A percentile compares a stretch with the other conserved stretches of the same genome.
Evolutionary conservation across 1,140 invertebrate genomes (phyloP).

Genomic region (Ceratina calcarata): DNA sequence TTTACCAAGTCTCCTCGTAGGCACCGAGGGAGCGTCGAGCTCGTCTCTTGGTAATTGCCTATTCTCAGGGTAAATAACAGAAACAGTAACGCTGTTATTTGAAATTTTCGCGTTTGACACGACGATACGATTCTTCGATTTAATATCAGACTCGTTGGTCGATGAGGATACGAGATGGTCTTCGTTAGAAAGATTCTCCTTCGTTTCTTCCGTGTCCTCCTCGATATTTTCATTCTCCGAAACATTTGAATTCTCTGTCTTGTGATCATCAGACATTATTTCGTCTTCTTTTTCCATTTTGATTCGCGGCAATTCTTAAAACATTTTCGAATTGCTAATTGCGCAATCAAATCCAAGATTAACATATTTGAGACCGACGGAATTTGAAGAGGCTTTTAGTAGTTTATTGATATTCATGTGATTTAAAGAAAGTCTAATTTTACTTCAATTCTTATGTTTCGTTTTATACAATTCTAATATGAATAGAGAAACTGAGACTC

Average conservation of each 20-base stretch:
- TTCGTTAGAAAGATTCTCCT: constrained; percentile 9
- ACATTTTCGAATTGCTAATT: background rate
- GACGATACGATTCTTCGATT: constrained; percentile 50
- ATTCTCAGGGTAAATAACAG: constrained; percentile 57
- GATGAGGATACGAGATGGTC: background rate
- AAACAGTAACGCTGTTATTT: constrained; percentile 61
- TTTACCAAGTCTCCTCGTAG: background rate
- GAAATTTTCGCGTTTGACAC: constrained; percentile 54
- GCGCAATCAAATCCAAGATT: too few species aligned
- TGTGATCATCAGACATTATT: background rate
- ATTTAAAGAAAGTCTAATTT: too few species aligned
- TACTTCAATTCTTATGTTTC: too few species aligned
- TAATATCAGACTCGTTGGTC: constrained; percentile 12
- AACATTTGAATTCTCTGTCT: background rate
- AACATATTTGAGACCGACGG: too few species aligned
- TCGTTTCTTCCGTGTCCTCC: constrained; percentile 19
- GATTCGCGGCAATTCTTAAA: constrained; percentile 34
- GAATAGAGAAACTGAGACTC: too few species aligned
- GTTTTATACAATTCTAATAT: too few species aligned
- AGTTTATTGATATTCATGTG: too few species aligned
- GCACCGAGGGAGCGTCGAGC: background rate
- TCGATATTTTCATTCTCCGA: background rate
- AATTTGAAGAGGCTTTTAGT: too few species aligned
- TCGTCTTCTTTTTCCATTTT: constrained; percentile 1
- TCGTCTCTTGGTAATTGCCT: background rate